A percentile compares a stretch with the other conserved stretches of the same genome.
phyloP scores from a whole-genome alignment of 2,888 invertebrate species.

The Aleiodes leptofemur region DNA sequence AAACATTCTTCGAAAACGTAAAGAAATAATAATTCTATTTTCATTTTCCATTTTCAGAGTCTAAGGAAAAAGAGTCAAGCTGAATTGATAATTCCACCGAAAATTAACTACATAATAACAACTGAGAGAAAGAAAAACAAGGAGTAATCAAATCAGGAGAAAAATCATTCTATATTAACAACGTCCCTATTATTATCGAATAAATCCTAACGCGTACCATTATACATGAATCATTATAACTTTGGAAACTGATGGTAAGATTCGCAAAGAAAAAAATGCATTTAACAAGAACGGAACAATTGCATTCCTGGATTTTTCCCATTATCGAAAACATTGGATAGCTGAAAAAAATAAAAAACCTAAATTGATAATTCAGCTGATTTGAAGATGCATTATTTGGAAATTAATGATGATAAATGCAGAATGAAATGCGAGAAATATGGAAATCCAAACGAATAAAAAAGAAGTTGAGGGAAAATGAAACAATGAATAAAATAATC shows the following conservation, averaged over 20 bases:
- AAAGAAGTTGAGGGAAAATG: slow-evolving; percentile 38
- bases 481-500: slow-evolving; percentile 51
- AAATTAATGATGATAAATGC: neutral
- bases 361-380: neutral
- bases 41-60: slow-evolving; percentile 77
- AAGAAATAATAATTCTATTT: neutral
- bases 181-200: neutral
- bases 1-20: too few species aligned
- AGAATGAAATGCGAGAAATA: neutral
- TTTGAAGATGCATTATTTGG: neutral
- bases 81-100: slow-evolving; percentile 75
- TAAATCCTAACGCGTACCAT: neutral
- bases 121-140: slow-evolving; percentile 56
- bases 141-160: neutral
- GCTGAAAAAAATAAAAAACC: too few species aligned
- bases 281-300: slow-evolving; percentile 19
- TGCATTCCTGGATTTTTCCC: too few species aligned
- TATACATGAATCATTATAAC: too few species aligned
- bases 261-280: too few species aligned
- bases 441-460: neutral
- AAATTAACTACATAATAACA: slow-evolving; percentile 52
- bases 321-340: too few species aligned
- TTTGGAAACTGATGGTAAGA: too few species aligned
- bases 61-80: slow-evolving; percentile 83
- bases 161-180: neutral